Evolutionary conservation across 2,113 vertebrate genomes (phyloP).

Genomic region (Oostethus manadensis): DNA sequence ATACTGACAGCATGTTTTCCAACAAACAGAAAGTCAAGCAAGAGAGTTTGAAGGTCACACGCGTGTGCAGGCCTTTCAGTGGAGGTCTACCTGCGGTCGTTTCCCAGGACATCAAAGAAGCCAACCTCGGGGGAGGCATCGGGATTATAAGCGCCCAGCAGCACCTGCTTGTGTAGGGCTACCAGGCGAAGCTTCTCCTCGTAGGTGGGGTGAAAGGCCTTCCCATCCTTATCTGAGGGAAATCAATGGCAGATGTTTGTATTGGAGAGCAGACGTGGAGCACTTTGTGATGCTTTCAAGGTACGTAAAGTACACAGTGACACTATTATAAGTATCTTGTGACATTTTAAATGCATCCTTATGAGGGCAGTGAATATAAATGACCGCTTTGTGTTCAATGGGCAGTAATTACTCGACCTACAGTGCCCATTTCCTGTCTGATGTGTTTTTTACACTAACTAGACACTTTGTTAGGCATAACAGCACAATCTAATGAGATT

Average conservation of each 20-base stretch:
- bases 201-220: constrained; percentile 96
- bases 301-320: neutral
- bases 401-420: too few species aligned
- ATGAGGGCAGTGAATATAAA: neutral
- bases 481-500: neutral
- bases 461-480: too few species aligned
- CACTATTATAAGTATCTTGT: neutral
- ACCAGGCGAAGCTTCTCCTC: constrained; percentile 96
- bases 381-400: too few species aligned
- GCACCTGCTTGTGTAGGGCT: constrained; percentile 90
- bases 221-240: constrained; percentile 90
- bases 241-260: constrained; percentile 1
- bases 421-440: too few species aligned
- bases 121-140: constrained; percentile 94
- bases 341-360: neutral
- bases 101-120: constrained; percentile 97
- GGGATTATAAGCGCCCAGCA: constrained; percentile 89
- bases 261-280: neutral
- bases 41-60: constrained; percentile 15
- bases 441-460: too few species aligned
- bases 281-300: neutral
- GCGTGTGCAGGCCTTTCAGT: neutral
- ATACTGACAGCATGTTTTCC: neutral
- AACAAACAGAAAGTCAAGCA: constrained; percentile 5
- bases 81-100: constrained; percentile 86